Conservation (phyloP, 2,113 vertebrate species). For the Cyanoramphus novaezelandiae region DNA sequence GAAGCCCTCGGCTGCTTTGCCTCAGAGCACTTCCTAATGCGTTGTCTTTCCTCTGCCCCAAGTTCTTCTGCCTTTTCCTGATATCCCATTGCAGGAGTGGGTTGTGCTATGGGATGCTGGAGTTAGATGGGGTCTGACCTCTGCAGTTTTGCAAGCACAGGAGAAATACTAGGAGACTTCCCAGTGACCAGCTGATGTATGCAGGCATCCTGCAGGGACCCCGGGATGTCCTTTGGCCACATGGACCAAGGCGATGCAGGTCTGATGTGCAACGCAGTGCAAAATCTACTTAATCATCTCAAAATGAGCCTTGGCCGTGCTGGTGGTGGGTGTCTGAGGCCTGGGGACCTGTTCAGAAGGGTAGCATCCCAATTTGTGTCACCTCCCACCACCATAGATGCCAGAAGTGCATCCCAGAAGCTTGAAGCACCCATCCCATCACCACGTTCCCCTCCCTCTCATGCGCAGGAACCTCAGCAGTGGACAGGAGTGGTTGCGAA, state of each 20-base stretch:
- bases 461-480: background rate
- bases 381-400: background rate
- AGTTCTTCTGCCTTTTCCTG: background rate
- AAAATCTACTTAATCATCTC: background rate
- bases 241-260: accelerated
- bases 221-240: background rate
- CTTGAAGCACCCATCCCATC: background rate
- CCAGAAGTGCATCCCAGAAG: background rate
- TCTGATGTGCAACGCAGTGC: background rate
- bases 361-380: accelerated
- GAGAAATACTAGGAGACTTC: background rate
- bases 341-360: too few relatives aligned
- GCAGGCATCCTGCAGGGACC: accelerated
- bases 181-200: background rate
- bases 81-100: background rate
- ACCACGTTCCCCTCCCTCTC: background rate
- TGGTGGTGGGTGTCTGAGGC: background rate
- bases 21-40: accelerated
- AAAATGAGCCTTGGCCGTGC: background rate
- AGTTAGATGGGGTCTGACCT: background rate
- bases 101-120: accelerated
- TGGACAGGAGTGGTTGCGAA: constrained; percentile 50
- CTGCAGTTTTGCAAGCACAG: background rate
- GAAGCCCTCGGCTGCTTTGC: background rate
- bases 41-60: background rate